phyloP scores from a whole-genome alignment of 2,888 invertebrate genomes.

The Epicampocera succincta region DNA sequence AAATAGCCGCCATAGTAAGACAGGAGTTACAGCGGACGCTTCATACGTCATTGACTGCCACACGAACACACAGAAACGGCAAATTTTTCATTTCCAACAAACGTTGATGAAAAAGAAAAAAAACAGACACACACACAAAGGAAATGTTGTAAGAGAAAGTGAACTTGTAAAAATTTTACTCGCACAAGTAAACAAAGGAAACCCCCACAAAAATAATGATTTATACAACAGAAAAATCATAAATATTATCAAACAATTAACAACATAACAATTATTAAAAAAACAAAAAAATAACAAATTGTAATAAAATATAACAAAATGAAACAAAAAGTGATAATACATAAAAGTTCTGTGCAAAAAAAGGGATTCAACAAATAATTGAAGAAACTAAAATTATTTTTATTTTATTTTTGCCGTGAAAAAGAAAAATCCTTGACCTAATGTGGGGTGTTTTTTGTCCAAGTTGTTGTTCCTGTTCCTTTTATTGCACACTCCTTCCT shows the following conservation, averaged over 20 bases:
- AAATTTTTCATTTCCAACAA: constrained; percentile 18
- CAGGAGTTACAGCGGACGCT: constrained; percentile 49
- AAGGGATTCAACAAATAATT: constrained; percentile 14
- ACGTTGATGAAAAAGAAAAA: constrained; percentile 11
- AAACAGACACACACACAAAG: not conserved
- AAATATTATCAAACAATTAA: not conserved
- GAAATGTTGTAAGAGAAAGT: constrained; percentile 36
- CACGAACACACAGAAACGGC: constrained; percentile 38
- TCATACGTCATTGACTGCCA: constrained; percentile 57
- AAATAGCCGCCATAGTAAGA: constrained; percentile 44
- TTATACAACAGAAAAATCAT: constrained; percentile 1
- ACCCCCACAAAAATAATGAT: constrained; percentile 19
- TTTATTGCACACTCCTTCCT: constrained; percentile 24
- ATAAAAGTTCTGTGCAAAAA: constrained; percentile 56
- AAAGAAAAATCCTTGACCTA: constrained; percentile 67
- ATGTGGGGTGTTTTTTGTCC: constrained; percentile 53
- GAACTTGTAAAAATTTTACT: constrained; percentile 40
- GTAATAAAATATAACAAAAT: not conserved
- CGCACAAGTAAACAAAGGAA: constrained; percentile 49
- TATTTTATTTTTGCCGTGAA: not conserved
- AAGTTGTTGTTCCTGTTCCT: constrained; percentile 23
- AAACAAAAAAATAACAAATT: not conserved
- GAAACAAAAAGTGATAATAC: not conserved
- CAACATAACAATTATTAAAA: constrained; percentile 2
- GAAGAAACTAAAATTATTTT: constrained; percentile 21